Conservation (phyloP, 1,140 invertebrate genomes). For the Saccostrea cuccullata region DNA sequence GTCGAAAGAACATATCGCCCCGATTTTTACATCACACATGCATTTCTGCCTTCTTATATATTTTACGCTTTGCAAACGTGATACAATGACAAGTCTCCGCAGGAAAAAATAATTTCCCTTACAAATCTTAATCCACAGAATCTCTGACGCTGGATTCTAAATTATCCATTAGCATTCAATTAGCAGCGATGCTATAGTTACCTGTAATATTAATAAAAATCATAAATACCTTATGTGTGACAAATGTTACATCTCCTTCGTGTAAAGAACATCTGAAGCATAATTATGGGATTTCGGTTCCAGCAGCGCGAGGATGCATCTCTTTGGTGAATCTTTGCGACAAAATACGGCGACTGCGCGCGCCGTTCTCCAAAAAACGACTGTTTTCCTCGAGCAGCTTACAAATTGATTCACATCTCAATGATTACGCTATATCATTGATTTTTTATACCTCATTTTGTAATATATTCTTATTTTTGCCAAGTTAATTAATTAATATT, state of each 20-base stretch:
- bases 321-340: constrained; percentile 11
- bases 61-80: background rate
- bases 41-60: background rate
- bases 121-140: too few relatives aligned
- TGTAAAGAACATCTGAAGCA: background rate
- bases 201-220: background rate
- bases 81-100: background rate
- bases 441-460: background rate
- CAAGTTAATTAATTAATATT: background rate
- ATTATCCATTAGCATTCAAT: too few relatives aligned
- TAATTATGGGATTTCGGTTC: background rate
- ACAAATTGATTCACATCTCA: background rate
- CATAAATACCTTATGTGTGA: constrained; percentile 22
- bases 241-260: background rate
- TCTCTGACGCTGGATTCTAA: too few relatives aligned
- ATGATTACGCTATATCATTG: constrained; percentile 6
- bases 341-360: constrained; percentile 6
- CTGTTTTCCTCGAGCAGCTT: background rate
- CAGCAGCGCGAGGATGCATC: background rate
- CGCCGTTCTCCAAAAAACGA: constrained; percentile 10
- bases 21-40: background rate
- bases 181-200: too few relatives aligned
- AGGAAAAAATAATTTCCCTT: background rate
- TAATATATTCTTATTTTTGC: background rate
- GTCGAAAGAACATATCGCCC: background rate